Base-by-base conservation (phyloP, 1,140 invertebrate genomes). In the Phenacoccus solenopsis region DNA sequence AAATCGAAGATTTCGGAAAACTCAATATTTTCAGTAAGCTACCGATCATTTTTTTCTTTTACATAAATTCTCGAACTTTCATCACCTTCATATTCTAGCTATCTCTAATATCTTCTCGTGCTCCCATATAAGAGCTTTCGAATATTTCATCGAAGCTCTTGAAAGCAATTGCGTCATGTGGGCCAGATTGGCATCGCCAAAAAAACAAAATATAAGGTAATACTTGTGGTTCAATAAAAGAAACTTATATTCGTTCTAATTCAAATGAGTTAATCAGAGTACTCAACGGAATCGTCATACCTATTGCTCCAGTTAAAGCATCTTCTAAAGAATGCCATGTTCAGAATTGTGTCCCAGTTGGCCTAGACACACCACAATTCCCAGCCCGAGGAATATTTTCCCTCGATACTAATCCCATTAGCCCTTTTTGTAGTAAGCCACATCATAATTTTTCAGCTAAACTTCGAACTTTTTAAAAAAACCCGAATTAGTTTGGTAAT, bases 61-160 rank as follows among this genome's bases (percentile, higher is more conserved):
- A 25, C 69, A 32, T 32, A 32, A 49, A 16, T 49, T 49, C 16
- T 4, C 38, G 20, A 32, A 32, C 5, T n/a, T n/a, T n/a, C n/a
- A n/a, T n/a, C n/a, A n/a, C n/a, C n/a, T n/a, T n/a, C n/a, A n/a
- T n/a, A 35, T 67, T 73, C 67, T 59, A 75, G 75, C 74, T 28
- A 28, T 75, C 1, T 28, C 25, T 7, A 28, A 68, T 27, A 73
- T 70, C 72, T 88, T 87, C 73, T 84, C 84, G 16, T 90, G 88
- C 76, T 90, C 88, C 75, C 89, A 91, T 74, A 85, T 85, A 67
- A 80, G 88, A 67, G 83, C 88, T 0, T 84, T 84, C 71, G 78
- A 84, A 68, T 90, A 85, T 74, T 90, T 85, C 72, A 84, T 81
- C 0, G 87, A 89, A 77, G 88, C 87, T n/a, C 84, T 91, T 20